Evolutionary conservation across 2,113 vertebrate genomes (phyloP).

Genomic region (Silurus asotus): DNA sequence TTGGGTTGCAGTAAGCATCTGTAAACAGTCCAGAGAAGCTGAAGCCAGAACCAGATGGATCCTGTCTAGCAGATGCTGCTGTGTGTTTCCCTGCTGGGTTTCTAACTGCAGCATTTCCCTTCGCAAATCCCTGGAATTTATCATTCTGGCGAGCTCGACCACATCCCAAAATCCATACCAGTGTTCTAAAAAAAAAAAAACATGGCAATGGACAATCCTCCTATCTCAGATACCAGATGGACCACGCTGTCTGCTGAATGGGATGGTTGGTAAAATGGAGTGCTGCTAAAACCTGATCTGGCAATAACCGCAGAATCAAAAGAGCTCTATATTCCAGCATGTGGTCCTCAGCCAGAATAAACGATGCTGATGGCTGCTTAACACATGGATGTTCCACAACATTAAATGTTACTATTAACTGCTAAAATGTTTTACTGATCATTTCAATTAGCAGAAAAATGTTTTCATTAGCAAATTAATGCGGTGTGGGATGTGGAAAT

Average conservation of each 20-base stretch:
- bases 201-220: slow-evolving; percentile 17
- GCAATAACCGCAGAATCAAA: background rate
- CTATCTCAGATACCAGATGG: slow-evolving; percentile 39
- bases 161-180: slow-evolving; percentile 2
- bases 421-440: too few relatives aligned
- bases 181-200: slow-evolving; percentile 9
- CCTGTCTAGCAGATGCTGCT: slow-evolving; percentile 31
- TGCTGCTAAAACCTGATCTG: slow-evolving; percentile 18
- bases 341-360: background rate
- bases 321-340: background rate
- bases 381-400: background rate
- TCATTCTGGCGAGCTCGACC: background rate
- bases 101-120: slow-evolving; percentile 10
- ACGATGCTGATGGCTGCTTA: background rate
- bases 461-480: too few relatives aligned
- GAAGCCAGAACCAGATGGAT: slow-evolving; percentile 35
- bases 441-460: too few relatives aligned
- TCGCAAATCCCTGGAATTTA: slow-evolving; percentile 31
- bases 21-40: background rate
- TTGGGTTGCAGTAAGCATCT: background rate
- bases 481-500: too few relatives aligned
- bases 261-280: slow-evolving; percentile 10
- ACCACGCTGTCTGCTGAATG: background rate
- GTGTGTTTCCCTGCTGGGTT: slow-evolving; percentile 28
- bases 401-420: too few relatives aligned